phyloP scores from a whole-genome alignment of 1,140 invertebrate genomes.

The Neodiprion virginianus region DNA sequence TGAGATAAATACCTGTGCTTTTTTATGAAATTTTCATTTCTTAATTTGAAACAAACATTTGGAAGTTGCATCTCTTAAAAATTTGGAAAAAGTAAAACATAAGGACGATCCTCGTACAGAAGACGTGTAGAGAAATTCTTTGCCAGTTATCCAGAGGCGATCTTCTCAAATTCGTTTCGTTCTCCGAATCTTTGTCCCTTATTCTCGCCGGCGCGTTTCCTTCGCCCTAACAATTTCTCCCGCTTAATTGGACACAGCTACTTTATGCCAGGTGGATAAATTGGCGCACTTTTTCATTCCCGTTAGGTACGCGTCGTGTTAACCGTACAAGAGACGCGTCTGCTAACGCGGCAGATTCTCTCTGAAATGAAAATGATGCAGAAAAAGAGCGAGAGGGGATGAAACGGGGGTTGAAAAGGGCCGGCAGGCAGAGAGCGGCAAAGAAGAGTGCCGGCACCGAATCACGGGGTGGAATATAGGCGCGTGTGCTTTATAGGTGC shows the following conservation, averaged over 20 bases:
- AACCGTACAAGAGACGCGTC: background rate
- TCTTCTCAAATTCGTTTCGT: too few species aligned
- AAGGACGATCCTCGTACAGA: too few species aligned
- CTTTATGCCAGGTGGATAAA: constrained; percentile 3
- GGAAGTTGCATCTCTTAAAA: too few species aligned
- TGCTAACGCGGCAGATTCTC: constrained; percentile 4
- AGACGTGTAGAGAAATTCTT: too few species aligned
- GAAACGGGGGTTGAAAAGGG: background rate
- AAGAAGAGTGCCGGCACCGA: background rate
- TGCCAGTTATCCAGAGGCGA: too few species aligned
- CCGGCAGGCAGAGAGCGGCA: too few species aligned
- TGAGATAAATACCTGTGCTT: too few species aligned
- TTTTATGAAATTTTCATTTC: too few species aligned
- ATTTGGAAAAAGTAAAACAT: too few species aligned
- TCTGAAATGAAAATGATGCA: constrained; percentile 8
- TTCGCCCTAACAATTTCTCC: background rate
- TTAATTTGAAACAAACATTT: too few species aligned
- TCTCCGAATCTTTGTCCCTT: background rate
- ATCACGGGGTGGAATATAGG: background rate
- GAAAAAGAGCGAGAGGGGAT: background rate
- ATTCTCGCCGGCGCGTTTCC: background rate
- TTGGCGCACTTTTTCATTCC: background rate
- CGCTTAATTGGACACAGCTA: constrained; percentile 7
- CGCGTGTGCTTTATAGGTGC: background rate
- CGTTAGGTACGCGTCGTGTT: background rate